Percentiles rank a stretch among this genome's conserved stretches.
Evolutionary conservation across 2,888 invertebrate genomes (phyloP).

Genomic region (Salpingus planirostris): DNA sequence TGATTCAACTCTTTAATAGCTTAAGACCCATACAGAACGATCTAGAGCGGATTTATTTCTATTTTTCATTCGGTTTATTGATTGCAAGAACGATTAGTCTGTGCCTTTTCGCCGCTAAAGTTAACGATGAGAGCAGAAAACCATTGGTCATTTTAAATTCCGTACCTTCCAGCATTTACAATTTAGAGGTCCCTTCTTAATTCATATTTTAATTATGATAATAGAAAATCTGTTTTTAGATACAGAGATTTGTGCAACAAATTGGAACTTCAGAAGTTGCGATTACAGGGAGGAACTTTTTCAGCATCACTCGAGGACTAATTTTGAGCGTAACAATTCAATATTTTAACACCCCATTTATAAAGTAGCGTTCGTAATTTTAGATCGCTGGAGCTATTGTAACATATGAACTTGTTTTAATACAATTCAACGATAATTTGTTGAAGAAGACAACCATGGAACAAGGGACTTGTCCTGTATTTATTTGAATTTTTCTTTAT

Average conservation of each 20-base stretch:
- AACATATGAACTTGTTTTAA: slow-evolving; percentile 9
- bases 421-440: slow-evolving; percentile 8
- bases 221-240: slow-evolving; percentile 4
- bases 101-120: slow-evolving; percentile 30
- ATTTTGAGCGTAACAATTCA: slow-evolving; percentile 9
- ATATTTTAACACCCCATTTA: too few species aligned
- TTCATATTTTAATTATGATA: slow-evolving; percentile 1
- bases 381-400: slow-evolving; percentile 10
- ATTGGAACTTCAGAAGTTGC: slow-evolving; percentile 7
- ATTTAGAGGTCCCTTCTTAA: slow-evolving; percentile 46
- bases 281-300: slow-evolving; percentile 11
- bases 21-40: slow-evolving; percentile 38
- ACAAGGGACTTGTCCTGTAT: slow-evolving; percentile 3
- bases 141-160: slow-evolving; percentile 47
- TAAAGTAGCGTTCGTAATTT: neutral
- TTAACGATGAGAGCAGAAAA: slow-evolving; percentile 33
- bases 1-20: slow-evolving; percentile 59
- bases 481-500: too few species aligned
- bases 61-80: slow-evolving; percentile 35
- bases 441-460: slow-evolving; percentile 2
- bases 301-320: slow-evolving; percentile 9
- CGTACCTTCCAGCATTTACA: slow-evolving; percentile 54
- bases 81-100: slow-evolving; percentile 28
- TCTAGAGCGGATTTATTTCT: slow-evolving; percentile 27
- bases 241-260: slow-evolving; percentile 10